A percentile compares a stretch with the other conserved stretches of the same genome.
Conservation (phyloP, 2,888 invertebrate species). For the Lithophane ornitopus region DNA sequence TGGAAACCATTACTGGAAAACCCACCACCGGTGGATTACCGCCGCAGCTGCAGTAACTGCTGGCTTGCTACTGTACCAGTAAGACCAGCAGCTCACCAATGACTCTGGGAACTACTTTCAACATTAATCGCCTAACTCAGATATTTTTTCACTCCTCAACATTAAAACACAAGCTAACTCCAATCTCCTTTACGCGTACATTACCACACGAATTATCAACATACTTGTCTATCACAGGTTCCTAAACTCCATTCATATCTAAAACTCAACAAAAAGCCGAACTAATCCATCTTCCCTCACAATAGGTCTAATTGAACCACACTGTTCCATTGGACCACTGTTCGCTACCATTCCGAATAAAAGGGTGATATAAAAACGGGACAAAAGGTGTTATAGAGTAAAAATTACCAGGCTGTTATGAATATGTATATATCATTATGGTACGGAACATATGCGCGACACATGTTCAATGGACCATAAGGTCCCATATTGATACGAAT, state of each 20-base stretch:
- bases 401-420: constrained; percentile 83
- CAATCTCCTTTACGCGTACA: neutral
- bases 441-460: constrained; percentile 80
- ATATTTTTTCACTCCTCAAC: neutral
- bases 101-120: neutral
- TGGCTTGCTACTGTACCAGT: neutral
- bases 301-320: constrained; percentile 80
- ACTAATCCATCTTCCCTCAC: constrained; percentile 75
- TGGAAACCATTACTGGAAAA: neutral
- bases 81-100: neutral
- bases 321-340: constrained; percentile 72
- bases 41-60: neutral
- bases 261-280: constrained; percentile 60
- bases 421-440: constrained; percentile 77
- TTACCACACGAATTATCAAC: constrained; percentile 36
- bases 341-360: constrained; percentile 80
- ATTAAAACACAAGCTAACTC: neutral
- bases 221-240: constrained; percentile 59
- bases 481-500: constrained; percentile 81
- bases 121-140: neutral
- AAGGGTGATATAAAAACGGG: constrained; percentile 79
- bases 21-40: too few relatives aligned
- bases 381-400: constrained; percentile 82
- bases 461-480: constrained; percentile 85
- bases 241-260: constrained; percentile 58